phyloP scores from a whole-genome alignment of 2,113 vertebrate genomes.

The Willisornis vidua region DNA sequence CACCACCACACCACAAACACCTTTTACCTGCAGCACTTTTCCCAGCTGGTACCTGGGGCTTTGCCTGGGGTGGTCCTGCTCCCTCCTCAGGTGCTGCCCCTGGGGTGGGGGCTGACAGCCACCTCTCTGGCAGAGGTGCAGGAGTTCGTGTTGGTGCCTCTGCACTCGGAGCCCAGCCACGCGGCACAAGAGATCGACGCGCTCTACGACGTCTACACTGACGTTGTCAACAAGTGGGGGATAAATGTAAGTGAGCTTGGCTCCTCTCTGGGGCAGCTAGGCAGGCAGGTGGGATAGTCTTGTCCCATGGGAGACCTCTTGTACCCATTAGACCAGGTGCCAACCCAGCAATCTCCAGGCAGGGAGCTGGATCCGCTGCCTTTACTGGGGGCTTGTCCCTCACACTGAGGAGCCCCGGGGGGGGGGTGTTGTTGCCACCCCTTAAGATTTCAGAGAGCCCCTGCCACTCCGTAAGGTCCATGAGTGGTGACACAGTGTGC shows the following conservation, averaged over 20 bases:
- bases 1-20: neutral
- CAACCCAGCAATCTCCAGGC: neutral
- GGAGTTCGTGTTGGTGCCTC: constrained; percentile 29
- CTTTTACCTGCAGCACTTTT: neutral
- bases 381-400: neutral
- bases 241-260: neutral
- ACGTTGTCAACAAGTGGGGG: neutral
- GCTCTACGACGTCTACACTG: neutral
- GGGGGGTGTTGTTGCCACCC: neutral
- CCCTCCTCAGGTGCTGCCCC: neutral
- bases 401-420: neutral
- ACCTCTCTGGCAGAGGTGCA: neutral
- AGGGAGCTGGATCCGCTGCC: neutral
- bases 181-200: neutral
- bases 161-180: neutral
- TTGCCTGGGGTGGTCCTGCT: neutral
- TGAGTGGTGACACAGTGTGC: rapidly evolving
- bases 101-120: rapidly evolving
- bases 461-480: rapidly evolving
- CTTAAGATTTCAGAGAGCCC: neutral
- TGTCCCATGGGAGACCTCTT: rapidly evolving
- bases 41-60: neutral
- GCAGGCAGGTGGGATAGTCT: neutral
- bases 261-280: neutral
- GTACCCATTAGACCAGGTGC: rapidly evolving